phyloP scores from a whole-genome alignment of 2,888 invertebrate species.

The Conomelus anceps region DNA sequence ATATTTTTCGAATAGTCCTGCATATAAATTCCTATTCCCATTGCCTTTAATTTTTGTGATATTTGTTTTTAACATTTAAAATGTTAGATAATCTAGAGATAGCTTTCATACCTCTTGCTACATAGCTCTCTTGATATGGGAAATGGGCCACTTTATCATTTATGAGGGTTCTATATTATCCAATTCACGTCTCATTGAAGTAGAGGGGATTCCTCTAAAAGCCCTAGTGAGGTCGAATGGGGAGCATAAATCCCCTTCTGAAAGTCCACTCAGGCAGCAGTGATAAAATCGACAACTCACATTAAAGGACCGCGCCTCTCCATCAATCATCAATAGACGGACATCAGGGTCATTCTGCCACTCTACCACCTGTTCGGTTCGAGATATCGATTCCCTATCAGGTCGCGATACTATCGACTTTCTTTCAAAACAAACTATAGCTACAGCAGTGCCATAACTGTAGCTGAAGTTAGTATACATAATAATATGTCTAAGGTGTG shows the following conservation, averaged over 20 bases:
- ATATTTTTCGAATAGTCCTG: too few relatives aligned
- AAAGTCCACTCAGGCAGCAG: too few relatives aligned
- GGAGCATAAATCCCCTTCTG: neutral
- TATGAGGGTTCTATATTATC: neutral
- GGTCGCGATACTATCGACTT: too few relatives aligned
- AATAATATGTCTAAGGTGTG: neutral
- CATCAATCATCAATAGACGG: neutral
- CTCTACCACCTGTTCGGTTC: neutral
- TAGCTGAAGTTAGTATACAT: neutral
- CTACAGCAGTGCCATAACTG: neutral
- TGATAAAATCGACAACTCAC: constrained; percentile 11
- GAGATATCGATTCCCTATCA: neutral
- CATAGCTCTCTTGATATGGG: neutral
- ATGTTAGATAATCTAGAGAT: too few relatives aligned
- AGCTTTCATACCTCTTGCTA: neutral
- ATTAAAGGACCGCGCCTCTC: neutral
- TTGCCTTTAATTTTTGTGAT: too few relatives aligned
- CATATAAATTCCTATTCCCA: too few relatives aligned
- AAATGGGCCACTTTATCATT: neutral
- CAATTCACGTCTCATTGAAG: neutral
- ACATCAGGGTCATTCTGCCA: neutral
- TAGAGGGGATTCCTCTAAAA: neutral
- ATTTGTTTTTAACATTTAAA: too few relatives aligned
- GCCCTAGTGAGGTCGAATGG: neutral
- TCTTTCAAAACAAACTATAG: neutral